phyloP scores from a whole-genome alignment of 2,113 vertebrate species.

The Sialia sialis region DNA sequence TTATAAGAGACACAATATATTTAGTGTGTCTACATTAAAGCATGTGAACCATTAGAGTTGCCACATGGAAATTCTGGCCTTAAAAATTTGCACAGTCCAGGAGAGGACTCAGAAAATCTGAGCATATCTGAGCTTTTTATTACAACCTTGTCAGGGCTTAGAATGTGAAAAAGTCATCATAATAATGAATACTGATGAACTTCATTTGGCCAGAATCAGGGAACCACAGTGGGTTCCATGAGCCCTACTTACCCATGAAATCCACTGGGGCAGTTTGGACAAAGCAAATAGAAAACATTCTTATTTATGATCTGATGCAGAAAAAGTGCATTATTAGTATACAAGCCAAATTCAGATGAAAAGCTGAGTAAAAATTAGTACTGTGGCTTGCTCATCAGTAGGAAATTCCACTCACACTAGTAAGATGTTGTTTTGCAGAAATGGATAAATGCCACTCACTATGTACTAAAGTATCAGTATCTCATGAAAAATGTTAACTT shows the following conservation, averaged over 20 bases:
- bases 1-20: neutral
- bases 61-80: neutral
- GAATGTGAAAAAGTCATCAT: neutral
- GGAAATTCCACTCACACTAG: neutral
- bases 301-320: neutral
- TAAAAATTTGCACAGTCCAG: neutral
- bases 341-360: neutral
- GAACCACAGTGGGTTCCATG: neutral
- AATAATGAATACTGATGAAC: neutral
- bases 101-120: neutral
- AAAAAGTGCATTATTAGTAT: neutral
- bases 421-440: neutral
- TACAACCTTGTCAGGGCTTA: neutral
- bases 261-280: neutral
- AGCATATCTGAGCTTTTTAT: neutral
- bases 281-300: neutral
- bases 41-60: neutral
- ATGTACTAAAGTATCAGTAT: neutral
- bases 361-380: neutral
- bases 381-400: neutral
- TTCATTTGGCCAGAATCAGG: neutral
- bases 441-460: neutral
- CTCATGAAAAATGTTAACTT: neutral
- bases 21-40: neutral
- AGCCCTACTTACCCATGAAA: neutral